Evolutionary conservation across 2,888 invertebrate genomes (phyloP).

Genomic region (Camponotus fellah): DNA sequence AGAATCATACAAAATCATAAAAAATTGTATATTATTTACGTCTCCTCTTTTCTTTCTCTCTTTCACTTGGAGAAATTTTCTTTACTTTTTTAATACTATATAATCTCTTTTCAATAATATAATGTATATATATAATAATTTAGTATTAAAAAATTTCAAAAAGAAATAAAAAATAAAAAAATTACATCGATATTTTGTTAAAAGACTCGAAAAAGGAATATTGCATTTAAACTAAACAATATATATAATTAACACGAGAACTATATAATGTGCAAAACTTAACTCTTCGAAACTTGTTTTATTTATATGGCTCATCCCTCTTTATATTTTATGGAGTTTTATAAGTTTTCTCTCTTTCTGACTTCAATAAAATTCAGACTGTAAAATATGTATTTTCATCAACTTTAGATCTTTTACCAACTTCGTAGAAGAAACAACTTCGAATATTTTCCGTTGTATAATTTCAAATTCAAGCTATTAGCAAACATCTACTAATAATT

Average conservation of each 20-base stretch:
- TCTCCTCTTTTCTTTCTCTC: neutral
- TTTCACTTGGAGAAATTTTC: neutral
- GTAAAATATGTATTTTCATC: slow-evolving; percentile 29
- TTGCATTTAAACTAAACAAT: slow-evolving; percentile 16
- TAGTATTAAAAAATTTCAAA: neutral
- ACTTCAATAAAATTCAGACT: slow-evolving; percentile 12
- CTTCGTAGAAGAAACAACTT: neutral
- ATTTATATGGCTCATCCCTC: neutral
- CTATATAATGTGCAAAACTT: neutral
- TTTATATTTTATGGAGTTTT: slow-evolving; percentile 21
- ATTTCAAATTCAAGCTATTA: slow-evolving; percentile 3
- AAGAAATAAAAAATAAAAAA: neutral
- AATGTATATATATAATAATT: neutral
- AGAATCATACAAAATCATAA: neutral
- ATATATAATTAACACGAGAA: neutral
- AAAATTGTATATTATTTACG: neutral
- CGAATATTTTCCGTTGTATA: slow-evolving; percentile 9
- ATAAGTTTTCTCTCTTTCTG: slow-evolving; percentile 23
- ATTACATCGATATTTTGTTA: neutral
- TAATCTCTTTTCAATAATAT: neutral
- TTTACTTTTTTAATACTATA: neutral
- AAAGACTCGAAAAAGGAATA: neutral
- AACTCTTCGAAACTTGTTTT: slow-evolving; percentile 17
- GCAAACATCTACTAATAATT: neutral
- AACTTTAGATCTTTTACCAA: slow-evolving; percentile 20